Base-by-base conservation (phyloP, 2,113 vertebrate species). In the Smithornis capensis region DNA sequence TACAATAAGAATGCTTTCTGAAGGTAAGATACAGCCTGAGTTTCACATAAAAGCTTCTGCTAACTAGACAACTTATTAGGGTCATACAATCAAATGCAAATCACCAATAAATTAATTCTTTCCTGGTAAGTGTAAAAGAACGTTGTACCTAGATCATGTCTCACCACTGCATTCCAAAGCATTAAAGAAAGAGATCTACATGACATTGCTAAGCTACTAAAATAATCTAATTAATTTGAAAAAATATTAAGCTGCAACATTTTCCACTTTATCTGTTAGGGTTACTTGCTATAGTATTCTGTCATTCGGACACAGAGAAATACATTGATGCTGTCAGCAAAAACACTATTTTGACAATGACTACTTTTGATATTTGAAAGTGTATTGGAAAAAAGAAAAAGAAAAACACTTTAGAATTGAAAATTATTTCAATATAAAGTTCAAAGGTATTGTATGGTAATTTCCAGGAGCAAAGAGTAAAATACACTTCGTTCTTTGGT, bases 401-500 rank as follows among this genome's bases (percentile, higher is more conserved):
- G n/a, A n/a, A n/a, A n/a, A n/a, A n/a, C n/a, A 65, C 12, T 62
- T 90, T 18, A 90, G 87, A 59, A 38, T 28, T 19, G 29, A 85
- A 53, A 89, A 55, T 28, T 85, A 87, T 82, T 91, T 86, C 67
- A 77, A 25, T 75, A n/a, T n/a, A n/a, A n/a, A 40, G 49, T 90
- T 89, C 21, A 83, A 59, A 70, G 33, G n/a, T 56, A 87, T 9
- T n/a, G 47, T 44, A 73, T 13, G 28, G 35, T 73, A 93, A 97
- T 92, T 92, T 60, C 49, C 40, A 92, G 42, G 60, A 70, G 56
- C 16, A 74, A 94, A 83, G 47, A 87, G 94, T 27, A 96, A 97
- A 97, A 92, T 74, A 68, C 16, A 45, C 31, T 96, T 89, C 6
- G 6, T 28, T 62, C n/a, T 87, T 80, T 81, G 77, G 71, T 78